Conservation (phyloP, 2,888 invertebrate species). For the Tipula lateralis region DNA sequence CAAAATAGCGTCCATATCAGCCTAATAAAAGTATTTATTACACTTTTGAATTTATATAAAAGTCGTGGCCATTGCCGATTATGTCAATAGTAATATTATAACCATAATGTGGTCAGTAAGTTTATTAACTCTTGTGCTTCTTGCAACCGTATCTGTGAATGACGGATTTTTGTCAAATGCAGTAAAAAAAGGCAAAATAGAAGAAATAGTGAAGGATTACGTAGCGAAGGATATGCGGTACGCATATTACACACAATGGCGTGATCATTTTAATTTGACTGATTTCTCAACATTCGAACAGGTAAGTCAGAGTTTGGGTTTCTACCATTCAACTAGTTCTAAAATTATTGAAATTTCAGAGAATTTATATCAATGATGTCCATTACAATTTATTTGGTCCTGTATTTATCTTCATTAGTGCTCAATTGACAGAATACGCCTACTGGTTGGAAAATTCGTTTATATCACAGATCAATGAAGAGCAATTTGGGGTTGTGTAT, state of each 20-base stretch:
- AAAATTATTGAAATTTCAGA: no score
- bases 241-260: not conserved
- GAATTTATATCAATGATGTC: not conserved
- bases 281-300: not conserved
- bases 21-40: no score
- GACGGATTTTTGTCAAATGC: not conserved
- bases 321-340: no score
- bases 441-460: not conserved
- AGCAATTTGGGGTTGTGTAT: not conserved
- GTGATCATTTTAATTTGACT: not conserved
- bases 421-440: no score
- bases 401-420: not conserved
- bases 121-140: not conserved
- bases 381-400: not conserved
- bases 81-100: not conserved
- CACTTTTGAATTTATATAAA: not conserved
- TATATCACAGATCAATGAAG: not conserved
- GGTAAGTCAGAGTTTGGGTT: not conserved
- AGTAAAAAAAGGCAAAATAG: not conserved
- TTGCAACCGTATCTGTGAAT: not conserved
- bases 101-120: not conserved
- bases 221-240: not conserved
- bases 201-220: not conserved
- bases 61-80: not conserved
- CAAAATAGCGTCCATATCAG: no score